phyloP scores from a whole-genome alignment of 2,888 invertebrate genomes.

The Tetropium fuscum region DNA sequence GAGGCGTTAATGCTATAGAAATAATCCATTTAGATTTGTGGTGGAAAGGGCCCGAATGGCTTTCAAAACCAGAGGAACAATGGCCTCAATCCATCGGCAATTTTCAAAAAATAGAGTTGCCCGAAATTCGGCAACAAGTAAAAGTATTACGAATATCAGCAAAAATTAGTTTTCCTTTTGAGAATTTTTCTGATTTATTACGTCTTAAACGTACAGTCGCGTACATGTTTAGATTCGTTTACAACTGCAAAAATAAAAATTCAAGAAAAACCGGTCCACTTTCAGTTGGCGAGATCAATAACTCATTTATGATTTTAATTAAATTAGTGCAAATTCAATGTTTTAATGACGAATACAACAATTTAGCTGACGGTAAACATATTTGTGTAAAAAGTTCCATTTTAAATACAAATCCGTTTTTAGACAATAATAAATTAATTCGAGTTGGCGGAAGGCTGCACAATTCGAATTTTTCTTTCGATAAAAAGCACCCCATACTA shows the following conservation, averaged over 20 bases:
- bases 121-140: too few species aligned
- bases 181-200: background rate
- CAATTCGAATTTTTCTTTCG: background rate
- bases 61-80: background rate
- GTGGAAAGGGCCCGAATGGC: slow-evolving; percentile 31
- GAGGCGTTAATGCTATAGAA: slow-evolving; percentile 38
- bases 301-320: too few species aligned
- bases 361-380: too few species aligned
- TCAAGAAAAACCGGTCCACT: too few species aligned
- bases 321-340: too few species aligned
- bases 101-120: background rate
- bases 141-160: too few species aligned
- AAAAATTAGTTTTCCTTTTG: too few species aligned
- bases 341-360: too few species aligned
- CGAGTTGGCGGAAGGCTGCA: slow-evolving; percentile 4
- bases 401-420: slow-evolving; percentile 16
- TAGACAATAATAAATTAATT: background rate
- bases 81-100: background rate
- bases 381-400: too few species aligned
- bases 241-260: too few species aligned
- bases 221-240: slow-evolving; percentile 2
- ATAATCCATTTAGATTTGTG: slow-evolving; percentile 25
- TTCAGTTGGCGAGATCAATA: too few species aligned
- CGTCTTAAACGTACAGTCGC: background rate
- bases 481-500: slow-evolving; percentile 1